phyloP scores from a whole-genome alignment of 2,888 invertebrate species.

The Limnephilus lunatus region DNA sequence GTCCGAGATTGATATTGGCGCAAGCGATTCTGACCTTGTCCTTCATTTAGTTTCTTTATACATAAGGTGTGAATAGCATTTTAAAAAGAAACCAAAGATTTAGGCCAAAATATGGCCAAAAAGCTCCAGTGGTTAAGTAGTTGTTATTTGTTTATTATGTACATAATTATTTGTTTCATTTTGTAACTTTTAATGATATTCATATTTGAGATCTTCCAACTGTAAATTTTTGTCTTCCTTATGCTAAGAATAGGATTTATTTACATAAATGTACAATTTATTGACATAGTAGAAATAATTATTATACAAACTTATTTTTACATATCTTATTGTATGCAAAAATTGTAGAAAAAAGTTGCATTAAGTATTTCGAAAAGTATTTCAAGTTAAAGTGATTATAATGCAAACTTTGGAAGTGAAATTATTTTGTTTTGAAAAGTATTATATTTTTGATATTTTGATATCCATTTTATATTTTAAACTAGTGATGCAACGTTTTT shows the following conservation, averaged over 20 bases:
- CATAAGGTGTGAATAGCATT: no score
- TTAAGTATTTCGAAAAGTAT: no score
- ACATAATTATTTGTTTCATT: neutral
- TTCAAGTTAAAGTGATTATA: no score
- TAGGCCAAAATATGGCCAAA: no score
- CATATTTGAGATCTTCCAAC: neutral
- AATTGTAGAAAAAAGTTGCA: neutral
- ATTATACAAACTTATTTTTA: neutral
- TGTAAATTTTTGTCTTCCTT: neutral
- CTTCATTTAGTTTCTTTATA: no score
- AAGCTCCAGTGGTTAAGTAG: no score
- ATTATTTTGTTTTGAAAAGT: neutral
- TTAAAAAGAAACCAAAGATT: no score
- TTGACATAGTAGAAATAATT: neutral
- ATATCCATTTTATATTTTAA: neutral
- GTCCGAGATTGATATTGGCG: no score
- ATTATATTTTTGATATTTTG: neutral
- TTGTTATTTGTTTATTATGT: neutral
- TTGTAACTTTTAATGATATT: neutral
- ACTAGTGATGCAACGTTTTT: neutral
- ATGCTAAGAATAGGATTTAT: neutral
- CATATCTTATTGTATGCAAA: neutral
- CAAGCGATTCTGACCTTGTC: no score
- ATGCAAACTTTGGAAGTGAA: no score
- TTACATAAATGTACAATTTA: neutral